Base-by-base conservation (phyloP, 2,888 invertebrate genomes). In the Drosophila paracracens region DNA sequence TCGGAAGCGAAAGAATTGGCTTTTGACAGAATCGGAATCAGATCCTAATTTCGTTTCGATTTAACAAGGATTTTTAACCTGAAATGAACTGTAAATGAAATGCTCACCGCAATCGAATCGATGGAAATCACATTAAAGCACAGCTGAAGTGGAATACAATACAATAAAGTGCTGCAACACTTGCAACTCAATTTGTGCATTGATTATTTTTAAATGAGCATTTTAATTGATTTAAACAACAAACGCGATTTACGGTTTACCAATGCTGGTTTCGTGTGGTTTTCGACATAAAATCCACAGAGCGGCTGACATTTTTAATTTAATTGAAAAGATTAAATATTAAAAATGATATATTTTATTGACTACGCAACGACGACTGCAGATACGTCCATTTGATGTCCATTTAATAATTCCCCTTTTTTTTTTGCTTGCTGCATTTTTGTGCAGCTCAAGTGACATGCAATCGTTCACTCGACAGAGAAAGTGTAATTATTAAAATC, bases 301-400 rank as follows among this genome's bases (percentile, higher is more conserved):
- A 46, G 59, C 46, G 60, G 48, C 61, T 33, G 48, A 54, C 60
- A 70, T 73, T 33, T 33, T 33, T 33, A 88, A 82, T 89, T 89
- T 87, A 87, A 87, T 88, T 87, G 76, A 85, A 88, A 83, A 85
- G 83, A 89, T 88, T 89, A 82, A 89, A 89, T 82, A 88, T 89
- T 80, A 83, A 82, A 88, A 83, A 87, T 83, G 81, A 80, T 83
- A 87, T 89, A 85, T 85, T 83, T 83, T 78, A 83, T 85, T 83
- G 74, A 83, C 82, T 76, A 60, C 73, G 73, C 10, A 3, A 18
- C 50, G 10, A 18, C 59, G 35, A 51, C 60, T 33, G 18, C 65
- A 65, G 61, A 56, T 35, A 59, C 40, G 38, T 38, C 18, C 18
- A 38, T 68, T 71, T 80, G 75, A 70, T 75, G 72, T 62, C 54